Percentiles rank a stretch among this genome's conserved stretches.
These are phyloP conservation scores for Platycheirus rosarum DNA, from an alignment of 2,888 invertebrate species.

Conservation along the genomic window DNA sequence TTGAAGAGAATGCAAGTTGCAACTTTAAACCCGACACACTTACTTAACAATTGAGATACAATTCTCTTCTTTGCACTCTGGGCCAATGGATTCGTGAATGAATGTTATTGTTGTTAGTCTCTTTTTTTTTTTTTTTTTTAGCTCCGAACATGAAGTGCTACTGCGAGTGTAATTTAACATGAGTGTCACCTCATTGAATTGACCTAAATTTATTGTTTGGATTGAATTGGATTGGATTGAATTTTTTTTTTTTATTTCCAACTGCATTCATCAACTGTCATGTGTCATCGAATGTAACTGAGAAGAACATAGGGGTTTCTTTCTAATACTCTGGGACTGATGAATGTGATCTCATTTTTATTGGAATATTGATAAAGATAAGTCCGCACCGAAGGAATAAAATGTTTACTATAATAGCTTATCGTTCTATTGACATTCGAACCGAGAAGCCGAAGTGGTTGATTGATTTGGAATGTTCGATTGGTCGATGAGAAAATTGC, in stretches of 20 bases:
- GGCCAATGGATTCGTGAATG: constrained; percentile 32
- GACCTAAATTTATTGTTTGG: constrained; percentile 63
- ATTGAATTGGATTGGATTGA: constrained; percentile 33
- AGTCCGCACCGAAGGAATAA: constrained; percentile 2
- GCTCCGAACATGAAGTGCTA: background rate
- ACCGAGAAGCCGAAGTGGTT: constrained; percentile 49
- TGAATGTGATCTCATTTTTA: constrained; percentile 52
- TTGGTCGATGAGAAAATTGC: constrained; percentile 23
- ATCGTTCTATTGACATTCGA: constrained; percentile 44
- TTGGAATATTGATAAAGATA: constrained; percentile 51
- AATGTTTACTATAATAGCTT: constrained; percentile 46
- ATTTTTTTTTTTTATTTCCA: constrained; percentile 5
- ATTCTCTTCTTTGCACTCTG: constrained; percentile 14
- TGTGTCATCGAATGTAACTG: constrained; percentile 59
- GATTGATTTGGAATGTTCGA: constrained; percentile 56
- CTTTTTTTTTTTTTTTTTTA: background rate
- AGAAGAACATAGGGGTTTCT: constrained; percentile 23
- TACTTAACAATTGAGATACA: constrained; percentile 19
- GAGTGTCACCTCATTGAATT: constrained; percentile 60
- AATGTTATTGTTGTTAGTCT: constrained; percentile 9
- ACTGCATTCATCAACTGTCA: constrained; percentile 61
- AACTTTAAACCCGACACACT: constrained; percentile 44
- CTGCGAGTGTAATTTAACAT: constrained; percentile 4
- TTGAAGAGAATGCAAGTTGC: constrained; percentile 29
- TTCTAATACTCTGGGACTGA: constrained; percentile 4